Conservation (phyloP, 2,113 vertebrate species). For the Nothoprocta pentlandii region DNA sequence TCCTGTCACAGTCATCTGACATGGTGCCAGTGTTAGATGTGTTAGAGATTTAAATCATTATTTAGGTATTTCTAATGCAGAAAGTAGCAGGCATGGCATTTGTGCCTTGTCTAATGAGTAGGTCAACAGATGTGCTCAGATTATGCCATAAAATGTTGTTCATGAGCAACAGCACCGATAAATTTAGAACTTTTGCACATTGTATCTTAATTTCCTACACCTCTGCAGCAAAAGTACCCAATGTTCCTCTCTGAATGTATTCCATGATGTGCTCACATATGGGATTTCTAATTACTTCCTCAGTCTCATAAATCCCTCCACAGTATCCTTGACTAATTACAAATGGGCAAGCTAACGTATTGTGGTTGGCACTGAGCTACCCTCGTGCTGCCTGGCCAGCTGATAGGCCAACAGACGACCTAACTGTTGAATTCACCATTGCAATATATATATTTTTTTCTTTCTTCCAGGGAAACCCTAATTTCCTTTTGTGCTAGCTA, state of each 20-base stretch:
- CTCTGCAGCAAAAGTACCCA: background rate
- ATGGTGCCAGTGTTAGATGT: background rate
- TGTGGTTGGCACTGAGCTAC: slow-evolving; percentile 31
- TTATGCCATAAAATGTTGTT: background rate
- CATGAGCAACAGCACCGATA: background rate
- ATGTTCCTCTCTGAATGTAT: background rate
- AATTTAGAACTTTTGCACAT: background rate
- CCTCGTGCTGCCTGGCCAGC: background rate
- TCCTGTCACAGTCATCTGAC: background rate
- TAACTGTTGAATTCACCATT: background rate
- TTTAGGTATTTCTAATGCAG: background rate
- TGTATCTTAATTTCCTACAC: background rate
- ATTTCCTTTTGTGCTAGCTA: background rate
- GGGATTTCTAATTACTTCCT: slow-evolving; percentile 24
- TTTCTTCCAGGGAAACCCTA: background rate
- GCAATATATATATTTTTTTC: background rate
- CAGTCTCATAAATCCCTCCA: slow-evolving; percentile 49
- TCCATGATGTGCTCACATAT: background rate
- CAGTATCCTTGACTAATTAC: slow-evolving; percentile 38
- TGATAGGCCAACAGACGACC: background rate
- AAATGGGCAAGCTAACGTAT: background rate
- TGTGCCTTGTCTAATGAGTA: background rate
- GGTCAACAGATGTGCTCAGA: background rate
- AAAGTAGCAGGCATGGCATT: background rate
- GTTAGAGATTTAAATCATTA: background rate